Percentiles rank a stretch among this genome's conserved stretches.
Conservation (phyloP, 2,113 vertebrate species). For the Lontra canadensis region DNA sequence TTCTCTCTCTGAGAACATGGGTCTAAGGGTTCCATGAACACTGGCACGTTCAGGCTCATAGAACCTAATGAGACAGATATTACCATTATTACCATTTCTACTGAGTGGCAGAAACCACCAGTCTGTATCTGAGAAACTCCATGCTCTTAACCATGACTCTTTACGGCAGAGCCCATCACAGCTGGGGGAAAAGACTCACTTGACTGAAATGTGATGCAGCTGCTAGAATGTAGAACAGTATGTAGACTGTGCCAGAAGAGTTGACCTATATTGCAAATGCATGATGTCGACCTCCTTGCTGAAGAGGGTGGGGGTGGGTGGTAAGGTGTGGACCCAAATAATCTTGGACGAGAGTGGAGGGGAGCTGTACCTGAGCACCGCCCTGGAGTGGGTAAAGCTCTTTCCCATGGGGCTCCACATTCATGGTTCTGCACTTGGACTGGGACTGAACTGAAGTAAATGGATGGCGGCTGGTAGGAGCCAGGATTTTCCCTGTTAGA, state of each 20-base stretch:
- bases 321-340: background rate
- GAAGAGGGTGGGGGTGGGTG: background rate
- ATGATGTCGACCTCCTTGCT: background rate
- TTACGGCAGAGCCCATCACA: background rate
- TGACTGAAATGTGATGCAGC: background rate
- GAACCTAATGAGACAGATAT: background rate
- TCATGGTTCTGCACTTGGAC: background rate
- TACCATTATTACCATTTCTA: background rate
- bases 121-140: background rate
- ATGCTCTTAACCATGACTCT: background rate
- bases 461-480: background rate
- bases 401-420: background rate
- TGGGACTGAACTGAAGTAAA: background rate
- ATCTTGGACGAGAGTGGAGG: background rate
- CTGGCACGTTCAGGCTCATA: background rate
- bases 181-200: no score
- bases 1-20: background rate
- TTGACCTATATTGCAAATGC: background rate
- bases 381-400: background rate
- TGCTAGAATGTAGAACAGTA: background rate
- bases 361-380: background rate
- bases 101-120: background rate
- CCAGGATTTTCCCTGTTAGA: background rate
- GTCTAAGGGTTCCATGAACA: background rate
- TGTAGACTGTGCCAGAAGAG: background rate